Evolutionary conservation across 2,888 invertebrate genomes (phyloP), one percentile per base, ranked within the genome.

Genomic region (Theretra japonica): DNA sequence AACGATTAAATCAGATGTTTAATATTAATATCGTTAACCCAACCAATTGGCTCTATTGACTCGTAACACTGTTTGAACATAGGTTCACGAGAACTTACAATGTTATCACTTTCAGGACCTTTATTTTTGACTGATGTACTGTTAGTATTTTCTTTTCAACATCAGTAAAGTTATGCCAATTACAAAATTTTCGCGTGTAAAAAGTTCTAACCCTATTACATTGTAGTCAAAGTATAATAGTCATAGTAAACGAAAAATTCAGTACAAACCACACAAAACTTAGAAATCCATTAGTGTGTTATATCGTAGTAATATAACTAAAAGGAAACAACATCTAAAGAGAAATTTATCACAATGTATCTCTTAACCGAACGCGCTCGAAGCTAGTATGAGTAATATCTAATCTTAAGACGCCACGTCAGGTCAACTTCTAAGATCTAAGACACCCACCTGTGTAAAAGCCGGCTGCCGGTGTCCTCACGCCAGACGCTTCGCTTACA

Each of bases 401-500:
- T 48, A 71, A 60, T 58, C 53, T 23, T 68, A 33, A 21, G 68
- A 72, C 21, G 57, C 59, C 72, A 57, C n/a, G 30, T 60, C 25
- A 72, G 62, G n/a, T 62, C 19, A 73, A 70, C 73, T 73, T 73
- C 71, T 71, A 41, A 30, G 23, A 68, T 70, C 48, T 71, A 75
- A 73, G 59, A 60, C 70, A 76, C 75, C 57, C 91, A 96, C 97
- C 96, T 70, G 97, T 96, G 82, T 96, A 96, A 75, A 97, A 91
- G 30, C 97, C 97, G 60, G 97, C 96, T 60, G 96, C 95, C 0
- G 97, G 97, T 4, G 97, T 97, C 78, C 95, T 95, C 0, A 97
- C 97, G 7, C 97, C 97, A 80, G 97, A 97, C 68, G 97, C 96
- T 76, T 97, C 96, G 90, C 97, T 97, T 57, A 98, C 97, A 74